Percentiles rank a stretch among this genome's conserved stretches.
Evolutionary conservation across 2,797 vertebrate genomes (phyloP).

Genomic region (Leucoraja ocellata): DNA sequence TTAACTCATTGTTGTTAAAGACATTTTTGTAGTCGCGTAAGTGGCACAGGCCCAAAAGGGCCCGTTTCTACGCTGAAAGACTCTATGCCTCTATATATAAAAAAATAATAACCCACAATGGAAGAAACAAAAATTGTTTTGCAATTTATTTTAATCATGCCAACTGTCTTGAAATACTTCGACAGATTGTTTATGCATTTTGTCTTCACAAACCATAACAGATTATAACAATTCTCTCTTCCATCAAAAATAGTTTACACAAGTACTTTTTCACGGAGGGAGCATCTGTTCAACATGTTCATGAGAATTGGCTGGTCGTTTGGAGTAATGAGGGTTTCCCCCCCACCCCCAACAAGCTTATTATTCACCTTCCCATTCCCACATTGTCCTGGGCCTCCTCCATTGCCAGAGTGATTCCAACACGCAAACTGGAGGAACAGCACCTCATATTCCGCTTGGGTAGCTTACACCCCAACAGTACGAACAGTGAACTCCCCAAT

Average conservation of each 20-base stretch:
- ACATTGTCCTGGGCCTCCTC: too few relatives aligned
- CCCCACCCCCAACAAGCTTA: neutral
- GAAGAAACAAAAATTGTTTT: neutral
- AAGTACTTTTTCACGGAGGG: neutral
- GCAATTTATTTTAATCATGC: neutral
- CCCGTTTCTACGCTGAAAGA: too few relatives aligned
- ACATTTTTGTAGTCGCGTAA: too few relatives aligned
- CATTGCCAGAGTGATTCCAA: too few relatives aligned
- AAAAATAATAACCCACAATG: neutral
- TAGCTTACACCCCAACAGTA: too few relatives aligned
- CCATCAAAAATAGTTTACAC: neutral
- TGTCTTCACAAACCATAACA: neutral
- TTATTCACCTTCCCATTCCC: too few relatives aligned
- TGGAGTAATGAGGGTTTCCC: neutral
- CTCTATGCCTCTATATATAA: too few relatives aligned
- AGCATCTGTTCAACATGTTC: neutral
- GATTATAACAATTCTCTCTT: neutral
- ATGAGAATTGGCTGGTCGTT: neutral
- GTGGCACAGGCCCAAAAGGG: too few relatives aligned
- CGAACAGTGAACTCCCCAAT: too few relatives aligned
- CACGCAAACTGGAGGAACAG: too few relatives aligned
- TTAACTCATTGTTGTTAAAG: too few relatives aligned
- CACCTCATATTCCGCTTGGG: too few relatives aligned
- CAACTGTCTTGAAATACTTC: neutral
- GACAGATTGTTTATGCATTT: neutral